Evolutionary conservation across 1,140 invertebrate genomes (phyloP).

Genomic region (Meteorus sp.): DNA sequence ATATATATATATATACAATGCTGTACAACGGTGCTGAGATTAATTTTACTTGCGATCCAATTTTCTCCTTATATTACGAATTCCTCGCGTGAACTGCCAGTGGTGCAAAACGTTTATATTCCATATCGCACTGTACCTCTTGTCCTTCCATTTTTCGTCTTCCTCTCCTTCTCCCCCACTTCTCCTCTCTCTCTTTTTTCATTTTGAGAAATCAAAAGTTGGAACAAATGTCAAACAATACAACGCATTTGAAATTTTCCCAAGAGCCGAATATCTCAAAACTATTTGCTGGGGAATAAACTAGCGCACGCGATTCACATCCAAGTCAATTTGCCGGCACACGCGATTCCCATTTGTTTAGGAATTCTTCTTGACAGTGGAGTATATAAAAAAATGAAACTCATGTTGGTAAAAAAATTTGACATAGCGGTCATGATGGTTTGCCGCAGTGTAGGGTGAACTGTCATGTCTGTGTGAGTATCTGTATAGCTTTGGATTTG

Average conservation of each 20-base stretch:
- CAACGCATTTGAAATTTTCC: neutral
- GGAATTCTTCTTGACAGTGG: neutral
- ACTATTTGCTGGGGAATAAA: neutral
- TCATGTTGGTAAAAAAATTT: neutral
- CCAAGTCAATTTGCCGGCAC: neutral
- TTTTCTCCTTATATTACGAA: conserved; percentile 16
- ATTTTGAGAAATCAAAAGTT: neutral
- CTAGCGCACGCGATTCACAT: neutral
- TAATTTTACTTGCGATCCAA: conserved; percentile 19
- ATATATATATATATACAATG: neutral
- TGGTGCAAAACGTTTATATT: conserved; percentile 6
- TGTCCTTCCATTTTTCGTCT: too few species aligned
- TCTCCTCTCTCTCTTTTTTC: neutral
- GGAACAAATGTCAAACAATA: conserved; percentile 5
- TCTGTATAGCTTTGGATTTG: conserved; percentile 10
- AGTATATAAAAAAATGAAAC: conserved; percentile 1
- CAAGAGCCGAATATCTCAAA: conserved; percentile 2
- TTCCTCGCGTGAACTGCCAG: conserved; percentile 10
- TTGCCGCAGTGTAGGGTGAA: conserved; percentile 5
- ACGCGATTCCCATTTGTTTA: conserved; percentile 7
- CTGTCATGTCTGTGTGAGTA: conserved; percentile 6
- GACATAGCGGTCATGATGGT: neutral
- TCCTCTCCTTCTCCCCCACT: too few species aligned
- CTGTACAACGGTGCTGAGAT: neutral
- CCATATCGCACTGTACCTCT: too few species aligned